Evolutionary conservation across 2,888 invertebrate genomes (phyloP).

Genomic region (Dynastes hyllus): DNA sequence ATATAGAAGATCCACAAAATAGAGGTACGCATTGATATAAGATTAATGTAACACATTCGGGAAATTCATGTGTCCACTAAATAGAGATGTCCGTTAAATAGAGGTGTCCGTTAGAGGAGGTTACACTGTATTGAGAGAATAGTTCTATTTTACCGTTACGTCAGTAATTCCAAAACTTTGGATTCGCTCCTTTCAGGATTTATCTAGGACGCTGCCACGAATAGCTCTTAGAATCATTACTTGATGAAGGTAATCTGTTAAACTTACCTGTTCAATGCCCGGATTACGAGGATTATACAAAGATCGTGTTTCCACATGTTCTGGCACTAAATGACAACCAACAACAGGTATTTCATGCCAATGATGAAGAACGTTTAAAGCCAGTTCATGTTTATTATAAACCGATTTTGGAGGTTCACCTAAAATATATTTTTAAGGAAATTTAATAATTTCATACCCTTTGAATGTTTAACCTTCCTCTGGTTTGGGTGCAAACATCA

Average conservation of each 20-base stretch:
- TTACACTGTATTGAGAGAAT: too few species aligned
- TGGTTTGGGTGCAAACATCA: slow-evolving; percentile 55
- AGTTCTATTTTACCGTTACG: too few species aligned
- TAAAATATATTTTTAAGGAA: slow-evolving; percentile 51
- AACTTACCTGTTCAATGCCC: slow-evolving; percentile 80
- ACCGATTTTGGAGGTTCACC: slow-evolving; percentile 63
- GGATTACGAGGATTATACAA: slow-evolving; percentile 83
- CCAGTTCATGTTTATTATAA: slow-evolving; percentile 81
- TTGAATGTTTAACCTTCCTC: slow-evolving; percentile 14
- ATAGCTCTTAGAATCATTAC: too few species aligned
- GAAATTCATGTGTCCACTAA: too few species aligned
- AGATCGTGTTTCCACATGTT: slow-evolving; percentile 92
- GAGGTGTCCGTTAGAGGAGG: too few species aligned
- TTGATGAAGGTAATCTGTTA: background rate
- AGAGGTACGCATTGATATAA: too few species aligned
- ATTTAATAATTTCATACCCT: background rate
- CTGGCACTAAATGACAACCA: slow-evolving; percentile 87
- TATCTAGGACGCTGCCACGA: too few species aligned
- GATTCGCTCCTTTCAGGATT: too few species aligned
- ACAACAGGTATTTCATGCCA: slow-evolving; percentile 86
- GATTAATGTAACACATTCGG: too few species aligned
- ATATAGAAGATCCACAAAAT: too few species aligned
- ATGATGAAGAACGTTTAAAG: slow-evolving; percentile 82
- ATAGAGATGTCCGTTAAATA: too few species aligned
- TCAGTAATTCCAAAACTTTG: too few species aligned